phyloP scores from a whole-genome alignment of 1,140 invertebrate genomes.

The Popillia japonica region DNA sequence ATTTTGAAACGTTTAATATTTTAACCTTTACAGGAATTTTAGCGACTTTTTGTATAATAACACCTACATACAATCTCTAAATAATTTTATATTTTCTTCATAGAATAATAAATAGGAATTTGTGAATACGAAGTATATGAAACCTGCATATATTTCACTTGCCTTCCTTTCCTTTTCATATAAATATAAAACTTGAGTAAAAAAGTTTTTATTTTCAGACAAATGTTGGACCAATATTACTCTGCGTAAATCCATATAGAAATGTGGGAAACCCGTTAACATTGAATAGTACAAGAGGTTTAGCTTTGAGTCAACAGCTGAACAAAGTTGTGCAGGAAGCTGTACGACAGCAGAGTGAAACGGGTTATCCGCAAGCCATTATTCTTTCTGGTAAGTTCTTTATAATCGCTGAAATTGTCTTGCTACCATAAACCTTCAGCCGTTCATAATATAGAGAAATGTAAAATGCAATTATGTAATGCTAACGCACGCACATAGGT shows the following conservation, averaged over 20 bases:
- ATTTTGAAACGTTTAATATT: too few species aligned
- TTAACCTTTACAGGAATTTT: too few species aligned
- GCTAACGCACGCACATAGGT: too few species aligned
- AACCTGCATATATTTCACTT: too few species aligned
- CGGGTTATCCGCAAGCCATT: slow-evolving; percentile 93
- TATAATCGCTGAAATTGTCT: slow-evolving; percentile 5
- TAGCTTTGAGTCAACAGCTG: slow-evolving; percentile 74
- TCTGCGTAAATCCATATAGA: slow-evolving; percentile 88
- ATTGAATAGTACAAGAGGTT: slow-evolving; percentile 81
- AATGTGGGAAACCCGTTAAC: slow-evolving; percentile 88
- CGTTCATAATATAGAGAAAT: not conserved
- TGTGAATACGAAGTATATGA: too few species aligned
- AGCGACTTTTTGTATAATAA: too few species aligned
- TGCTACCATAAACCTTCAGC: not conserved
- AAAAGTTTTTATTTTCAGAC: slow-evolving; percentile 69
- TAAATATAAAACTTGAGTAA: too few species aligned
- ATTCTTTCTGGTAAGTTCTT: slow-evolving; percentile 79
- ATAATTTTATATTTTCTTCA: too few species aligned
- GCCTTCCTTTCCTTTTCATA: too few species aligned
- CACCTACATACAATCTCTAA: too few species aligned
- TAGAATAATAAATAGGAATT: too few species aligned
- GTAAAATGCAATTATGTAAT: not conserved
- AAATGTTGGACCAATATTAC: slow-evolving; percentile 88
- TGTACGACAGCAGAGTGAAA: slow-evolving; percentile 91
- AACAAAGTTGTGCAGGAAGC: slow-evolving; percentile 90